Evolutionary conservation across 2,797 vertebrate species (phyloP), one percentile per base, ranked within the genome.

Genomic region (Chaunax sp.): DNA sequence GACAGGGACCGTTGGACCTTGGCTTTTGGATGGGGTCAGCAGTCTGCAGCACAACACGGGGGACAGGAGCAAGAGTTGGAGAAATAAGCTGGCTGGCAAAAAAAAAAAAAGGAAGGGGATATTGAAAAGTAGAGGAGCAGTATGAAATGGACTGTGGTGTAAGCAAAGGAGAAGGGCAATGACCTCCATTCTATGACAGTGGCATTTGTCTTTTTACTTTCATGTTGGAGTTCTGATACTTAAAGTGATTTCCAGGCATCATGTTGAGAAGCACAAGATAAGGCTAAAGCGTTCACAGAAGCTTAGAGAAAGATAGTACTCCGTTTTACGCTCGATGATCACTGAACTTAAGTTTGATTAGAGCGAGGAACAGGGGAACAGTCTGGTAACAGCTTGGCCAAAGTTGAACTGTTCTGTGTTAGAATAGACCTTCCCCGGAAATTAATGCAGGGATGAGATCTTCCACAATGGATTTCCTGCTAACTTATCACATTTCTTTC

Each of bases 1-100:
- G 85, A 81, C 75, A 78, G 62, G 30, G 41, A 69, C 70, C 63
- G 82, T 83, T 84, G 49, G 80, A 49, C 69, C 20, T 66, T 52
- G 9, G 53, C 49, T 50, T 72, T 69, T 49, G 56, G 77, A 58
- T 68, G 60, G 62, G 73, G 71, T 74, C 25, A 55, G 69, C 58
- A 41, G 64, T 79, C 69, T 73, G 67, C 75, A 62, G 73, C 4
- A 81, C 70, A 9, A 80, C 72, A 65, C 75, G 59, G 76, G 77
- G 75, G 59, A 75, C 35, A 49, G 63, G 22, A 72, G 71, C 49
- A 65, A 50, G n/a, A 35, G 64, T 51, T 45, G 50, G 22, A 75
- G 23, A 61, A 84, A 82, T 58, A 74, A 85, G 63, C 46, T 26
- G 59, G 44, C 57, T 80, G 63, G 60, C 67, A 58, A 50, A 70